Evolutionary conservation across 2,888 invertebrate genomes (phyloP), one percentile per base, ranked within the genome.

Genomic region (Polietes domitor): DNA sequence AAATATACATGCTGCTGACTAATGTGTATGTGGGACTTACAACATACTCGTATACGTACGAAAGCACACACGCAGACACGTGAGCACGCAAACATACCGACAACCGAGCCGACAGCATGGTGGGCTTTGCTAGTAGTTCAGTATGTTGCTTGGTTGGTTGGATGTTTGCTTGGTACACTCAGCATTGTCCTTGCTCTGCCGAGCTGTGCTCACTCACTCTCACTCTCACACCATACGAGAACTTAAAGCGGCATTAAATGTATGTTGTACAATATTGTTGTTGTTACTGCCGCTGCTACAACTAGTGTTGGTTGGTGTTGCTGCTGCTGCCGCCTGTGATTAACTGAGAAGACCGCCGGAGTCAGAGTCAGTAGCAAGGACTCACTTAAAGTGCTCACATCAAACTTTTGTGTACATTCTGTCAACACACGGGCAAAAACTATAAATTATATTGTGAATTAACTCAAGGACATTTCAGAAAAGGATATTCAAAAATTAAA

Each of bases 41-140:
- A 21, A 55, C 55, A 6, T 12, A 55, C 55, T n/a, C n/a, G n/a
- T n/a, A n/a, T n/a, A 37, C 37, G 4, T 10, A 19, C 17, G 73
- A 61, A 61, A 53, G 9, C n/a, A 68, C 75, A 43, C 32, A 21
- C 19, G 12, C 43, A 61, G 37, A 41, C 12, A 55, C 10, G 12
- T 58, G 24, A 12, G 55, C 55, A 61, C 7, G 1, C 63, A 17
- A 65, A n/a, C 61, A 21, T 0, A 17, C 12, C 0, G 15, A 4
- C 1, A 68, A 21, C 12, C 32, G 68, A 70, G 4, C 10, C 58
- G 26, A 58, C 12, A 2, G 61, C 87, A 86, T 87, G 88, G 87
- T 88, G 88, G 87, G 86, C 37, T 12, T 88, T 89, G 88, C 47
- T 58, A 73, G 72, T 89, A 88, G 89, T 89, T 89, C 87, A 89